A percentile compares a stretch with the other conserved stretches of the same genome.
These are phyloP conservation scores for Edolisoma coerulescens DNA, from an alignment of 2,113 vertebrate species.

Conservation along the genomic window DNA sequence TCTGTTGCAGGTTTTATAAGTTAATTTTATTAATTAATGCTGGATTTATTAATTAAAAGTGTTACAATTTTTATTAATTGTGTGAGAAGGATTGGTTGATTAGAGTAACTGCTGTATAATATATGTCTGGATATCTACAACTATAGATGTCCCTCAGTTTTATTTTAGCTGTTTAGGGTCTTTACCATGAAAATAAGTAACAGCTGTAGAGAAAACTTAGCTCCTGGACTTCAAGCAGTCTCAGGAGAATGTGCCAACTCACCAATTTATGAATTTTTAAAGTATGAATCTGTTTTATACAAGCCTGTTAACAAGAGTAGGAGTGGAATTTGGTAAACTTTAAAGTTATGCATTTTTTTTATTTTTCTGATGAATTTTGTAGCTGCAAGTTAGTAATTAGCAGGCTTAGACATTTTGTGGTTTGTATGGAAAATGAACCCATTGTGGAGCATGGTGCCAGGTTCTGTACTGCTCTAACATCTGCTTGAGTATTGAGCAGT, in stretches of 20 bases:
- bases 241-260: not conserved
- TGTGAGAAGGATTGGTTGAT: not conserved
- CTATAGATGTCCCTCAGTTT: not conserved
- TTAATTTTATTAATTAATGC: not conserved
- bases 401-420: not conserved
- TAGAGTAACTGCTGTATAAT: not conserved
- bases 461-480: not conserved
- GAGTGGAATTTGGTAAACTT: not conserved
- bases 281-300: not conserved
- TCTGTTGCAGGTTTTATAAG: not conserved
- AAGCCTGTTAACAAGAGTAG: not conserved
- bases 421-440: not conserved
- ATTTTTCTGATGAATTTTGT: not conserved
- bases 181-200: not conserved
- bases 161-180: not conserved
- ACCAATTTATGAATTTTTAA: not conserved
- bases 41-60: not conserved
- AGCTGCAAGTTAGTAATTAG: not conserved
- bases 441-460: accelerated
- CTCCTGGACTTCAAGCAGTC: not conserved
- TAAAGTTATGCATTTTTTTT: not conserved
- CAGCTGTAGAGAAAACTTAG: not conserved
- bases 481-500: not conserved
- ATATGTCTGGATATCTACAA: not conserved
- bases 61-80: not conserved